Base-by-base conservation (phyloP, 2,888 invertebrate species). In the Argynnis bischoffii region DNA sequence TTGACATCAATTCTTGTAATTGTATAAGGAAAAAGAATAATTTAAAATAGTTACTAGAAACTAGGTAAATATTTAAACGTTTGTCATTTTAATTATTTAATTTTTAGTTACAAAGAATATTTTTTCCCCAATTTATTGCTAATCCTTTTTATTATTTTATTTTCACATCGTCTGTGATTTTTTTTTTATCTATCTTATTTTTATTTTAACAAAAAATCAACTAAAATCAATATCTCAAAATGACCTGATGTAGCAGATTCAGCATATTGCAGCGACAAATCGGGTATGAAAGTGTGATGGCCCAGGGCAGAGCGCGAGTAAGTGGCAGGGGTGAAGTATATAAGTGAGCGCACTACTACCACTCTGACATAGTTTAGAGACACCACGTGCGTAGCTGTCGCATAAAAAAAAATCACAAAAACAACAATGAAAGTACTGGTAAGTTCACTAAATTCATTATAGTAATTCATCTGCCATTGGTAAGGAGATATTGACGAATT, bases 291-390 rank as follows among this genome's bases (percentile, higher is more conserved):
- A 92, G 92, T 90, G 83, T 84, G 89, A 86, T 88, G 89, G 83
- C 82, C 80, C 82, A 81, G 82, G 82, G 83, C 83, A 81, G 79
- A 78, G 82, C 82, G 82, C 77, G 80, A 76, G 80, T 78, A 79
- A 81, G 89, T 91, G 92, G 92, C 92, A 92, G 92, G 92, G 92
- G 92, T 91, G 91, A 77, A 82, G 90, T 92, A 92, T 92, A 92
- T 89, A 92, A 92, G 90, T 83, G 81, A 84, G 85, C 89, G 90
- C 78, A 77, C 82, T 82, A 84, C 87, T 87, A 90, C 90, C 89
- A 89, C 89, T 86, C 87, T 86, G 87, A 88, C 92, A 92, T 88
- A 92, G 91, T 92, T 90, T 86, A 86, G 86, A 82, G 82, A 81
- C 81, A 79, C 78, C 84, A 88, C 89, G 90, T 90, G 87, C 85